Conservation (phyloP, 2,797 vertebrate species). For the Takifugu rubripes region DNA sequence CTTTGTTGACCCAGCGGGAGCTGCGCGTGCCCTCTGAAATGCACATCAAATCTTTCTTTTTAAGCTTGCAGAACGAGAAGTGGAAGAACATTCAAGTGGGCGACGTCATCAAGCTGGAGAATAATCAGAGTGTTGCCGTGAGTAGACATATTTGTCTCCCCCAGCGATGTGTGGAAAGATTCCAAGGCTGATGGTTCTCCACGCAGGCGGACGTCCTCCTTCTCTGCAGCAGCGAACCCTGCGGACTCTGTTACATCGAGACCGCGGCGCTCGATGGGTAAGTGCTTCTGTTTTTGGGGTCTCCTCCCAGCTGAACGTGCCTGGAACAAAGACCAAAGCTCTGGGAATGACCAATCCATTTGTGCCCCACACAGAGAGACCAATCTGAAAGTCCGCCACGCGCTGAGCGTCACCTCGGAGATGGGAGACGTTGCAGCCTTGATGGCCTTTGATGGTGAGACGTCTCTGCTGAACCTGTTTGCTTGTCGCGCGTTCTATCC, state of each 20-base stretch:
- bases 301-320: too few relatives aligned
- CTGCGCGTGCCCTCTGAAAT: too few relatives aligned
- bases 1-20: too few relatives aligned
- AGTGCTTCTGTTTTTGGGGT: conserved; percentile 24
- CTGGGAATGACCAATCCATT: not conserved
- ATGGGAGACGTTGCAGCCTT: conserved; percentile 78
- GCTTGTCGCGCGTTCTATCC: not conserved
- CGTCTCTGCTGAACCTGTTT: not conserved
- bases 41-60: not conserved
- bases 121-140: conserved; percentile 87
- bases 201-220: conserved; percentile 86
- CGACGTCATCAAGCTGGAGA: conserved; percentile 82
- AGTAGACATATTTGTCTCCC: conserved; percentile 53
- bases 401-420: conserved; percentile 81
- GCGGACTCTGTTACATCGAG: conserved; percentile 86
- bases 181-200: conserved; percentile 16
- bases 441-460: conserved; percentile 84
- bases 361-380: conserved; percentile 74
- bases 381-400: conserved; percentile 86
- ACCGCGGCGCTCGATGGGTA: conserved; percentile 89
- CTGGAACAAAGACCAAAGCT: not conserved
- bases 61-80: conserved; percentile 80
- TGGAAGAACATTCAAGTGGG: conserved; percentile 82
- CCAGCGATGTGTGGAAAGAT: not conserved
- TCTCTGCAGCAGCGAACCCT: conserved; percentile 86